These are phyloP conservation scores for Cephalopholis sonnerati DNA, from an alignment of 2,113 vertebrate genomes.

Conservation along the genomic window DNA sequence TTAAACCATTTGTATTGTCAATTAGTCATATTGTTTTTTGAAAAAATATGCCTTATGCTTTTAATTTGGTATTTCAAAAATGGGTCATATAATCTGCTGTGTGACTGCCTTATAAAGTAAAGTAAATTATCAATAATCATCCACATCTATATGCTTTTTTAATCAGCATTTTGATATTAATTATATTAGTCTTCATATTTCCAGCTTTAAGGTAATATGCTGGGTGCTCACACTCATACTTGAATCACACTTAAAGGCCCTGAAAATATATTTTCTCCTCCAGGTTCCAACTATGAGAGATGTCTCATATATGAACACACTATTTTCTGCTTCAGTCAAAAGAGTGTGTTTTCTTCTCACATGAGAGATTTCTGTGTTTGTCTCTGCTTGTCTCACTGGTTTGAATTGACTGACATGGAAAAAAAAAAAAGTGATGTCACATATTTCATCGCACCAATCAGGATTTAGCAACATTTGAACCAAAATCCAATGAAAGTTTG, in stretches of 20 bases:
- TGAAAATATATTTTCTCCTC: background rate
- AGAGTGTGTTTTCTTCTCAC: background rate
- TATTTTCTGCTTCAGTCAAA: background rate
- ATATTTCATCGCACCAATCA: background rate
- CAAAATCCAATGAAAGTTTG: background rate
- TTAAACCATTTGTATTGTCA: background rate
- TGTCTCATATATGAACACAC: background rate
- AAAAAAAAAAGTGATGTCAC: background rate
- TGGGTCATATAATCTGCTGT: background rate
- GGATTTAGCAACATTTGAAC: background rate
- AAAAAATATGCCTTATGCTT: background rate
- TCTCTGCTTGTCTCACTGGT: background rate
- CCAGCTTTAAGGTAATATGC: constrained; percentile 3
- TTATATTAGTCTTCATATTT: background rate
- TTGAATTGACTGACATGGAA: background rate
- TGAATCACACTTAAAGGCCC: background rate
- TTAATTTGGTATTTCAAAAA: constrained; percentile 1
- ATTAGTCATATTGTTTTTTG: background rate
- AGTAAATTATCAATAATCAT: background rate
- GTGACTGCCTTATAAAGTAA: background rate
- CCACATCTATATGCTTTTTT: background rate
- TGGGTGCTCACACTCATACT: background rate
- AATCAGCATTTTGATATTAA: background rate
- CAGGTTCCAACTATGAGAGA: background rate
- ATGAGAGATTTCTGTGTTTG: background rate